phyloP scores from a whole-genome alignment of 2,888 invertebrate species.

The Erebia epiphron region DNA sequence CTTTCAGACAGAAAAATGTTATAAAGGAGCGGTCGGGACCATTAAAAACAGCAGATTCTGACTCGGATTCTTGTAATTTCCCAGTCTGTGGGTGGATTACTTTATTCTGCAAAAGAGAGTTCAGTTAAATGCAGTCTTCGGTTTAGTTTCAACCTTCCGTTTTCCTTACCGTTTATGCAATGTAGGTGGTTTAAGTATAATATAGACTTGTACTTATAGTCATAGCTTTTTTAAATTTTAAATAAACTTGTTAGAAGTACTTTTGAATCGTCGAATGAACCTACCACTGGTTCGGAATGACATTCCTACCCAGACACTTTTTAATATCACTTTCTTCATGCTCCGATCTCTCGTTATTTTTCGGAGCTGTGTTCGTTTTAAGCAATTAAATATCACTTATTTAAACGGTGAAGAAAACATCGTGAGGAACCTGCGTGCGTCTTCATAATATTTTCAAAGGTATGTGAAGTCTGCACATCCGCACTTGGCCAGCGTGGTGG shows the following conservation, averaged over 20 bases:
- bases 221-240: neutral
- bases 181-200: neutral
- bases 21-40: neutral
- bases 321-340: too few relatives aligned
- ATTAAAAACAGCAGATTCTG: constrained; percentile 10
- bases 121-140: constrained; percentile 10
- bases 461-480: too few relatives aligned
- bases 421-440: too few relatives aligned
- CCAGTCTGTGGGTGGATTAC: constrained; percentile 9
- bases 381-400: too few relatives aligned
- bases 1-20: neutral
- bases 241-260: neutral
- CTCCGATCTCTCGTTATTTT: too few relatives aligned
- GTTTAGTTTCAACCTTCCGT: neutral
- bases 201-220: neutral
- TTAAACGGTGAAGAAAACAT: too few relatives aligned
- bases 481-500: too few relatives aligned
- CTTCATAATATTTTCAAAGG: too few relatives aligned
- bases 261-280: too few relatives aligned
- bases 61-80: constrained; percentile 1
- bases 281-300: too few relatives aligned
- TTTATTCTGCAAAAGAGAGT: constrained; percentile 9
- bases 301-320: too few relatives aligned
- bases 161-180: neutral
- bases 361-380: too few relatives aligned